Percentiles rank a stretch among this genome's conserved stretches.
phyloP scores from a whole-genome alignment of 1,140 invertebrate genomes.

The Ceratina australensis region DNA sequence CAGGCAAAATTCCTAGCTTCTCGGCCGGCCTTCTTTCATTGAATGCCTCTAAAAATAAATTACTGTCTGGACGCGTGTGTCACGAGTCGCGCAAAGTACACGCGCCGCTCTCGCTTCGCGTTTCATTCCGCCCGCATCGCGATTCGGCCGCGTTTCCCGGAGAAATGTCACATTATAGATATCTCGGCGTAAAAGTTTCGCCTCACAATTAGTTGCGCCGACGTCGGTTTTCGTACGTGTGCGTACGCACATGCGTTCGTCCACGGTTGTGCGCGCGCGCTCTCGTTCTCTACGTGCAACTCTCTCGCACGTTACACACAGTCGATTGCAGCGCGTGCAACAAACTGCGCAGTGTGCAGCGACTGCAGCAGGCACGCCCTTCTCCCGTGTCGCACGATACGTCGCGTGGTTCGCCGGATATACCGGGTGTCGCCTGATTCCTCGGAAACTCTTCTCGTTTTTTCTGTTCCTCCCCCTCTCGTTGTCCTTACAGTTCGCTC shows the following conservation, averaged over 20 bases:
- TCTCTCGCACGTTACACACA: constrained; percentile 40
- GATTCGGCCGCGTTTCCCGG: constrained; percentile 7
- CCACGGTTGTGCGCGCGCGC: constrained; percentile 19
- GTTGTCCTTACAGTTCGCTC: background rate
- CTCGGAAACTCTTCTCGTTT: constrained; percentile 21
- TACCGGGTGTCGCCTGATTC: constrained; percentile 60
- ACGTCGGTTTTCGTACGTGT: background rate
- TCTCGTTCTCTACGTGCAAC: constrained; percentile 39
- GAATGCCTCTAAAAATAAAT: constrained; percentile 5
- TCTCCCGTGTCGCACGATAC: constrained; percentile 74
- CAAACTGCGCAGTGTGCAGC: constrained; percentile 77
- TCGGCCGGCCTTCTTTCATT: background rate
- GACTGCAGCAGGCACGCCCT: constrained; percentile 76
- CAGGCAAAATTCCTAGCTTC: background rate
- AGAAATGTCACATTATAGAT: constrained; percentile 3
- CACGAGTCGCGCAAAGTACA: background rate
- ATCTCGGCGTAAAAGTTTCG: constrained; percentile 8
- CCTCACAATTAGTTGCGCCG: background rate
- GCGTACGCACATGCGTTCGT: background rate
- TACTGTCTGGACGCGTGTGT: background rate
- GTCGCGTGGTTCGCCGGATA: constrained; percentile 67
- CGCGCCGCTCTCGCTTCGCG: too few relatives aligned
- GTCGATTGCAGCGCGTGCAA: constrained; percentile 73
- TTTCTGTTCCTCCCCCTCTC: background rate
- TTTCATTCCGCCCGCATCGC: background rate